Conservation (phyloP, 2,888 invertebrate genomes). For the Drosophila atripex region DNA sequence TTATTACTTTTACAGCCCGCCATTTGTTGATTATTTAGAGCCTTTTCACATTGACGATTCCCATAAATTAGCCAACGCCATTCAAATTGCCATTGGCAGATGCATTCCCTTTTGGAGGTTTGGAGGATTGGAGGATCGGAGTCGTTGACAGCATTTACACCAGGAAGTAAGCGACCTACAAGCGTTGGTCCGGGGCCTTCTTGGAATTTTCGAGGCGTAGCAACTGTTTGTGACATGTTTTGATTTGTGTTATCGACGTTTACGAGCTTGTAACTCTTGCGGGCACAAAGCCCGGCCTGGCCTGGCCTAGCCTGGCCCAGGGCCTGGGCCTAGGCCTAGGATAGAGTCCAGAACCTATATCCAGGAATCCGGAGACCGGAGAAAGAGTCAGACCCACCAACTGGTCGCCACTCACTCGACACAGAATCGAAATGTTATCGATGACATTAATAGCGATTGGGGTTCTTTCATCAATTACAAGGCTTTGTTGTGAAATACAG, state of each 20-base stretch:
- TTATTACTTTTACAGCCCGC: too few species aligned
- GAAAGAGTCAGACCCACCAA: constrained; percentile 12
- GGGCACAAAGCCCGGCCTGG: constrained; percentile 9
- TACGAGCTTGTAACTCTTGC: constrained; percentile 67
- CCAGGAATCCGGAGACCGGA: constrained; percentile 2
- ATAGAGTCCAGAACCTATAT: neutral
- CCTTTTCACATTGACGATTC: constrained; percentile 47
- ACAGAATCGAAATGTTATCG: constrained; percentile 65
- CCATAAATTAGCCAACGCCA: constrained; percentile 63
- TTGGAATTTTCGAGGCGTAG: constrained; percentile 76
- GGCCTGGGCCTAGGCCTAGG: constrained; percentile 13
- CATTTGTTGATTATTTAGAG: neutral
- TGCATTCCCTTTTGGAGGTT: constrained; percentile 3
- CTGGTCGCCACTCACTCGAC: constrained; percentile 34
- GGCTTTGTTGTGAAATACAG: constrained; percentile 37
- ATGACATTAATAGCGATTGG: constrained; percentile 79
- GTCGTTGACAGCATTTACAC: constrained; percentile 62
- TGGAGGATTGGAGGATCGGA: constrained; percentile 15
- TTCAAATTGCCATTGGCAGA: neutral
- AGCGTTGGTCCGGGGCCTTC: constrained; percentile 49
- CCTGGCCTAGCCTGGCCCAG: neutral
- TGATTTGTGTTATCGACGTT: constrained; percentile 77
- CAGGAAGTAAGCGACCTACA: constrained; percentile 66
- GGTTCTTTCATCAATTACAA: constrained; percentile 78
- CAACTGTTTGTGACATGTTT: constrained; percentile 79